A percentile compares a stretch with the other conserved stretches of the same genome.
These are phyloP conservation scores for Iselma pallidipennis DNA, from an alignment of 2,888 invertebrate species.

Conservation along the genomic window DNA sequence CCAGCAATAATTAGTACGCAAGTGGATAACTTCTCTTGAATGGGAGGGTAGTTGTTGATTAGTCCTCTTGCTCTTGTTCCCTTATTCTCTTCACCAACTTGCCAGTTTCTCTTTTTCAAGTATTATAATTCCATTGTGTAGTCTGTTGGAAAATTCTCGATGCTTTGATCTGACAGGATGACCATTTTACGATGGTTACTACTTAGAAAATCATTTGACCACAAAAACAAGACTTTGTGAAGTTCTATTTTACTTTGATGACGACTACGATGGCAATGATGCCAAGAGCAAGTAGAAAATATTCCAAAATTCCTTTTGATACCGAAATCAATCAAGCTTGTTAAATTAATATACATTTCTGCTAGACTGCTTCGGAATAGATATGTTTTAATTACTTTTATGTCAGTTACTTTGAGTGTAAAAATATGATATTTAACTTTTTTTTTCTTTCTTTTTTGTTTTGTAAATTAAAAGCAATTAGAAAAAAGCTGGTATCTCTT, in stretches of 20 bases:
- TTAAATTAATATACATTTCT: no score
- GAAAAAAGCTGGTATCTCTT: no score
- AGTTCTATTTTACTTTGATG: conserved; percentile 21
- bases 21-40: conserved; percentile 15
- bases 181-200: conserved; percentile 11
- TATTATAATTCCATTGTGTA: conserved; percentile 8
- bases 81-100: not conserved
- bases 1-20: conserved; percentile 24
- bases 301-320: no score
- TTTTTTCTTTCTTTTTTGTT: no score
- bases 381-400: no score
- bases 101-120: not conserved
- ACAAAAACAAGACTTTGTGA: not conserved
- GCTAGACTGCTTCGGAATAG: no score
- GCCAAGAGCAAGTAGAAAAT: no score
- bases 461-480: no score
- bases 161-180: conserved; percentile 23
- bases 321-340: no score
- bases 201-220: conserved; percentile 14
- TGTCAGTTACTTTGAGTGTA: no score
- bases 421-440: no score
- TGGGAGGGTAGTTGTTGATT: conserved; percentile 18
- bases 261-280: no score
- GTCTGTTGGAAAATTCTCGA: conserved; percentile 1
- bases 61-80: conserved; percentile 8